A percentile compares a stretch with the other conserved stretches of the same genome.
Evolutionary conservation across 2,797 vertebrate species (phyloP).

Genomic region (Bovichtus variegatus): DNA sequence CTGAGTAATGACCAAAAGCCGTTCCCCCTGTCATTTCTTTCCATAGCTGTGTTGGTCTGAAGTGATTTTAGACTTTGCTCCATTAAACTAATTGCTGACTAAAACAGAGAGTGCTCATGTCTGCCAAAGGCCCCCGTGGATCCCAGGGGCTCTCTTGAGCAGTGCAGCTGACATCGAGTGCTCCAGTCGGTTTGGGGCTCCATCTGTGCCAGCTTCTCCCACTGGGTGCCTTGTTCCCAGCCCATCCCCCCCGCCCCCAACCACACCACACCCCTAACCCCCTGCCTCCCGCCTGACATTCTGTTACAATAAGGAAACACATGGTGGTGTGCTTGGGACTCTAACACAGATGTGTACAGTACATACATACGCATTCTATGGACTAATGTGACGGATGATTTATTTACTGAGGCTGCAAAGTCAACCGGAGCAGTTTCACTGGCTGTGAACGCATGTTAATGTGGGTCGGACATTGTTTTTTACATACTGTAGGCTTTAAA

Average conservation of each 20-base stretch:
- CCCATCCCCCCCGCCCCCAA: not conserved
- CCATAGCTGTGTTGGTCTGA: constrained; percentile 53
- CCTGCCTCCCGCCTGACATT: constrained; percentile 11
- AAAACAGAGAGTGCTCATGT: constrained; percentile 66
- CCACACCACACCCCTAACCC: not conserved
- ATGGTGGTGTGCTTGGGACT: constrained; percentile 23
- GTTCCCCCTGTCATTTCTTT: constrained; percentile 38
- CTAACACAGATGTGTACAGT: constrained; percentile 25
- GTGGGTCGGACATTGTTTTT: not conserved
- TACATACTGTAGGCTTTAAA: not conserved
- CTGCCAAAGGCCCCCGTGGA: constrained; percentile 66
- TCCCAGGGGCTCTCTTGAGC: constrained; percentile 76
- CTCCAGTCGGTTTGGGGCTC: constrained; percentile 71
- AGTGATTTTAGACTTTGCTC: constrained; percentile 75
- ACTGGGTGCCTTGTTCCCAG: constrained; percentile 61
- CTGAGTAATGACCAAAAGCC: constrained; percentile 40
- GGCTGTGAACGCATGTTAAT: not conserved
- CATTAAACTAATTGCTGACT: constrained; percentile 77
- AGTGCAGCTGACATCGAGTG: constrained; percentile 78
- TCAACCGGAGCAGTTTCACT: not conserved
- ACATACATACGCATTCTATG: not conserved
- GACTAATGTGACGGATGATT: constrained; percentile 10
- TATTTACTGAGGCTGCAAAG: constrained; percentile 1
- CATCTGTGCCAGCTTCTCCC: constrained; percentile 82
- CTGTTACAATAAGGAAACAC: constrained; percentile 11